phyloP scores from a whole-genome alignment of 92 coral and sea anemone genomes.

The Parazoanthus darwini region DNA sequence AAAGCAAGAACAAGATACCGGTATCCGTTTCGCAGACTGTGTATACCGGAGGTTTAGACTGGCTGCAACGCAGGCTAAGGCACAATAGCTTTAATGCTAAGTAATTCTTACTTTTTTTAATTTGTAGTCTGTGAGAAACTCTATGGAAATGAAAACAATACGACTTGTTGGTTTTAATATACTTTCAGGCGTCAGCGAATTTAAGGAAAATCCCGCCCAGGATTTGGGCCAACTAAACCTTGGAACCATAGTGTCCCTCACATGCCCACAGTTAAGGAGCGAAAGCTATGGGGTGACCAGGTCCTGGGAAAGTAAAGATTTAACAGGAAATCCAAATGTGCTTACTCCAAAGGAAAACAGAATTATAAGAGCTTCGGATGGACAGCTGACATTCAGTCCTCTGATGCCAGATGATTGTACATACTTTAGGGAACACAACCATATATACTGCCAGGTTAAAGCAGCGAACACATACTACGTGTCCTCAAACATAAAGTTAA shows the following conservation, averaged over 20 bases:
- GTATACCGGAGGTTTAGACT: too few relatives aligned
- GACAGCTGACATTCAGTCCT: slow-evolving; percentile 24
- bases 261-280: neutral
- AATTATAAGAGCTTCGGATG: neutral
- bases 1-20: too few relatives aligned
- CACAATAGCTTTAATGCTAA: too few relatives aligned
- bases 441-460: slow-evolving; percentile 9
- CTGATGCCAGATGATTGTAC: neutral
- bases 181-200: neutral
- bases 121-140: too few relatives aligned
- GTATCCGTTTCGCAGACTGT: too few relatives aligned
- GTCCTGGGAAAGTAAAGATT: neutral
- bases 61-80: too few relatives aligned
- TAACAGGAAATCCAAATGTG: too few relatives aligned
- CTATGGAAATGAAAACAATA: too few relatives aligned
- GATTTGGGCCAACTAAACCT: neutral
- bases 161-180: neutral
- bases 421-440: neutral
- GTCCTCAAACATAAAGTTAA: neutral
- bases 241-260: slow-evolving; percentile 1
- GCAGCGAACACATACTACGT: neutral
- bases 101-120: too few relatives aligned
- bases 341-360: neutral
- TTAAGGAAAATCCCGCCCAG: neutral
- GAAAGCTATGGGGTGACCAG: neutral